Evolutionary conservation across 2,888 invertebrate species (phyloP), one percentile per base, ranked within the genome.

Genomic region (Lissocephala sabroskyi): DNA sequence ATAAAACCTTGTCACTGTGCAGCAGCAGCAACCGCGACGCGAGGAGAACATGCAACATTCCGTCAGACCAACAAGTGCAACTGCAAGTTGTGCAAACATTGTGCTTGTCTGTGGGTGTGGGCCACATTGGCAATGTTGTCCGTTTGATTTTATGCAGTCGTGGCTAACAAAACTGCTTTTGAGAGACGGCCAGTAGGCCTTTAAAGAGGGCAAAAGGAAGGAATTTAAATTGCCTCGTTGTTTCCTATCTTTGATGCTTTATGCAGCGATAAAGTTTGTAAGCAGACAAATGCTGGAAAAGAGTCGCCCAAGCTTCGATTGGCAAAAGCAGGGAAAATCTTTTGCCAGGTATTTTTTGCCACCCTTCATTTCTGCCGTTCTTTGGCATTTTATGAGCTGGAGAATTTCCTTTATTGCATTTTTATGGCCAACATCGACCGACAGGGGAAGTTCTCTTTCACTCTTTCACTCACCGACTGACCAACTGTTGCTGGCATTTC

Each of bases 391-490:
- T 52, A 16, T 49, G 35, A 16, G 36, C 42, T 46, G 39, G 45
- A 42, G 41, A 45, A 59, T 56, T 55, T 44, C 58, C 35, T 40
- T 67, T 66, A 71, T 70, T 62, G 53, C 53, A 65, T 56, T 52
- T 54, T 41, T 49, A 16, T 33, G 13, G 16, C 29, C 35, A 14
- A 11, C 14, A 23, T 19, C 3, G 35, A 10, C 26, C 16, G 47
- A 45, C 45, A 45, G 11, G 41, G 47, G n/a, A 53, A 49, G 26
- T 41, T 36, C 29, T 40, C 14, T 26, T 16, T 26, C 6, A 1
- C 9, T 10, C 13, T 13, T 13, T 14, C 11, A n/a, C 35, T 4
- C 4, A 16, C 35, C 14, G 40, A 16, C 17, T 28, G 9, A 35
- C 35, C 35, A 35, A 13, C 16, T 35, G 35, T 35, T 35, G 30